phyloP scores from a whole-genome alignment of 2,113 vertebrate genomes.

The Colius striatus region DNA sequence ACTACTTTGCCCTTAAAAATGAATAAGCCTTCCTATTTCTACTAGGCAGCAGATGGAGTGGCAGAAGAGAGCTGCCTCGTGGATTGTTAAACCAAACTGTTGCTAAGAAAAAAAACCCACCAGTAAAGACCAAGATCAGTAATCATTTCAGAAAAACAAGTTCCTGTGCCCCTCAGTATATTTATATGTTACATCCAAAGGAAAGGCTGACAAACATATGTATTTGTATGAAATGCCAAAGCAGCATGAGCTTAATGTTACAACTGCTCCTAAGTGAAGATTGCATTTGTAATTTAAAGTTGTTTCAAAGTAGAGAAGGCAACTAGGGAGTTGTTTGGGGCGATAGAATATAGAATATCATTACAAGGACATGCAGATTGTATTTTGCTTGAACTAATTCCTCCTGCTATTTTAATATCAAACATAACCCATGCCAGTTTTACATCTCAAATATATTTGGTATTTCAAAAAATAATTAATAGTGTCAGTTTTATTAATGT shows the following conservation, averaged over 20 bases:
- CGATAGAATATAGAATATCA: conserved; percentile 6
- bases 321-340: conserved; percentile 49
- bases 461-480: conserved; percentile 77
- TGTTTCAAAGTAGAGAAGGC: conserved; percentile 38
- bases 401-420: conserved; percentile 36
- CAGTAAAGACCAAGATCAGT: background rate
- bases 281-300: conserved; percentile 54
- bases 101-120: background rate
- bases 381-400: conserved; percentile 46
- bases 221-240: background rate
- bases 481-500: conserved; percentile 80
- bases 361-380: background rate
- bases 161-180: background rate
- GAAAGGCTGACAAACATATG: background rate
- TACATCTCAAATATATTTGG: conserved; percentile 68
- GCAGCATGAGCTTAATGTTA: conserved; percentile 38
- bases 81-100: conserved; percentile 37
- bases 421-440: conserved; percentile 15
- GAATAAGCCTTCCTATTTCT: conserved; percentile 15
- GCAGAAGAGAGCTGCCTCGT: conserved; percentile 35
- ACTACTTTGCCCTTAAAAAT: conserved; percentile 30
- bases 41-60: conserved; percentile 27
- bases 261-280: conserved; percentile 2
- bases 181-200: background rate
- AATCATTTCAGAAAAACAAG: conserved; percentile 8